Evolutionary conservation across 2,113 vertebrate species (phyloP).

Genomic region (Amblyopsis rosae): DNA sequence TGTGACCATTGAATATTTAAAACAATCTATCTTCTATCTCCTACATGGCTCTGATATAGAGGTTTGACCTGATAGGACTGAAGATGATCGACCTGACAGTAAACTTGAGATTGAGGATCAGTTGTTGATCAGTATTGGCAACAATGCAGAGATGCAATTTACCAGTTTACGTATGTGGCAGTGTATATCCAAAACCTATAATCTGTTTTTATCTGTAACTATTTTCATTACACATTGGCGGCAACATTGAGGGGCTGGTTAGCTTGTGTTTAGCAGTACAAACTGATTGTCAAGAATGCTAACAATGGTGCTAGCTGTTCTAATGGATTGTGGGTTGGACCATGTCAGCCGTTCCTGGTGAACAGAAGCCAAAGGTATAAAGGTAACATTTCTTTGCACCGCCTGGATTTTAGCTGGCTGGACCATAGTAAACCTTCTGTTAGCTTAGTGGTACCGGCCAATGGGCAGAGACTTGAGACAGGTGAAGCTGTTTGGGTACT

Average conservation of each 20-base stretch:
- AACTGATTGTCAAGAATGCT: conserved; percentile 19
- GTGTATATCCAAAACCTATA: not conserved
- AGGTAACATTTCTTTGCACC: conserved; percentile 27
- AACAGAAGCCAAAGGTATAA: not conserved
- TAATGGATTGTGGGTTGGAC: conserved; percentile 16
- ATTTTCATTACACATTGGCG: not conserved
- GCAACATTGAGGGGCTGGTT: not conserved
- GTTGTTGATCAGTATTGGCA: not conserved
- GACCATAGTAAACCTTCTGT: conserved; percentile 26
- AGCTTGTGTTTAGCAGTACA: not conserved
- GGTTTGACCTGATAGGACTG: no score
- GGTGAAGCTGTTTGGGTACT: conserved; percentile 89
- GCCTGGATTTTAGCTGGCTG: conserved; percentile 14
- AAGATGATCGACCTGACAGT: no score
- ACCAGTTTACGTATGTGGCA: not conserved
- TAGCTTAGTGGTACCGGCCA: conserved; percentile 86
- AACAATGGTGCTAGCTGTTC: conserved; percentile 35
- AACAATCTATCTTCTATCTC: no score
- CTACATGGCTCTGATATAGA: no score
- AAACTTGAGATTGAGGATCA: no score
- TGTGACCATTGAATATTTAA: no score
- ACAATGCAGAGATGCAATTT: not conserved
- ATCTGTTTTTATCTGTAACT: no score
- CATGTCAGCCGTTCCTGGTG: conserved; percentile 18
- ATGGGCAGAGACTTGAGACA: conserved; percentile 89